phyloP scores from a whole-genome alignment of 2,888 invertebrate species.

The Cataglyphis rosenhaueri region DNA sequence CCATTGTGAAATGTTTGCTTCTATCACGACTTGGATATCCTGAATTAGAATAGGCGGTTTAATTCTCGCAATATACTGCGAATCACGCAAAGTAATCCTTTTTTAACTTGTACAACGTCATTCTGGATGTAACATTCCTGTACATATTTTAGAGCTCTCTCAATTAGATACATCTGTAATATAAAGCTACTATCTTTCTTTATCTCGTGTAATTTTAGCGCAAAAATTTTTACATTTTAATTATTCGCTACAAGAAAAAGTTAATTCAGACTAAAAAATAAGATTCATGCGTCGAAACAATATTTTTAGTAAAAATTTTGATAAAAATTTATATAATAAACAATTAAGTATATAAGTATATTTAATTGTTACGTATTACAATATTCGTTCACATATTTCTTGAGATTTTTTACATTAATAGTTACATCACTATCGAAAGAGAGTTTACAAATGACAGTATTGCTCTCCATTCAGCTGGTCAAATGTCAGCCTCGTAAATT shows the following conservation, averaged over 20 bases:
- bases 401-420: not conserved
- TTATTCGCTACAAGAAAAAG: not conserved
- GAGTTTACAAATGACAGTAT: not conserved
- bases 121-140: constrained; percentile 3
- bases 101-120: constrained; percentile 29
- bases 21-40: constrained; percentile 46
- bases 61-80: constrained; percentile 46
- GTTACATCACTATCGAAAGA: not conserved
- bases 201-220: not conserved
- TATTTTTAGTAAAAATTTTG: not conserved
- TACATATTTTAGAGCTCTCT: not conserved
- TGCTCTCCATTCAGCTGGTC: not conserved
- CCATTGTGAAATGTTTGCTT: constrained; percentile 47
- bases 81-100: constrained; percentile 52
- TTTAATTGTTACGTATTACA: not conserved
- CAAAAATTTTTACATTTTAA: not conserved
- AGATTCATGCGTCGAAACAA: not conserved
- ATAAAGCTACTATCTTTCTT: not conserved
- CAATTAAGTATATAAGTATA: not conserved
- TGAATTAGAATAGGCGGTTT: constrained; percentile 46
- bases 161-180: not conserved
- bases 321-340: too few species aligned
- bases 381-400: not conserved
- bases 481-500: not conserved
- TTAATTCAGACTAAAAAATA: not conserved